These are phyloP conservation scores for Synanthedon vespiformis DNA, from an alignment of 2,888 invertebrate genomes.

Conservation along the genomic window DNA sequence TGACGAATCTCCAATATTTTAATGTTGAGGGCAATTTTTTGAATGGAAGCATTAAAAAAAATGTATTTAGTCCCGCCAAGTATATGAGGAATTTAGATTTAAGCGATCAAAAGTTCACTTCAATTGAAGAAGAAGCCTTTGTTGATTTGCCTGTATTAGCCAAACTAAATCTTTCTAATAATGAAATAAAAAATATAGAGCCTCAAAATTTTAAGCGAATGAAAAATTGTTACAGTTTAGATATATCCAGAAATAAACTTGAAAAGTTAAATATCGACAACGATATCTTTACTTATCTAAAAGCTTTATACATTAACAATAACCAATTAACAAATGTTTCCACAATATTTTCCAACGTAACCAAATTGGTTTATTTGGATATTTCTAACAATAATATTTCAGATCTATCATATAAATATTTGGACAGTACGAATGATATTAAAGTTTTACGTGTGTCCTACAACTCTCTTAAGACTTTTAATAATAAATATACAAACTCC, in stretches of 20 bases:
- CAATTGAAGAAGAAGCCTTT: slow-evolving; percentile 35
- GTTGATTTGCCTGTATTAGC: slow-evolving; percentile 36
- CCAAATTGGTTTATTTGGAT: slow-evolving; percentile 30
- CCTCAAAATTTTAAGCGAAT: slow-evolving; percentile 35
- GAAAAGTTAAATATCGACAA: slow-evolving; percentile 21
- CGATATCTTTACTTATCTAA: slow-evolving; percentile 25
- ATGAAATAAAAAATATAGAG: slow-evolving; percentile 30
- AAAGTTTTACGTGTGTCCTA: slow-evolving; percentile 30
- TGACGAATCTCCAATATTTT: slow-evolving; percentile 41
- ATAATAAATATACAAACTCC: slow-evolving; percentile 30
- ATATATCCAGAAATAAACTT: slow-evolving; percentile 41
- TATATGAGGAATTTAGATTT: slow-evolving; percentile 41
- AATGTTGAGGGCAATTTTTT: slow-evolving; percentile 32
- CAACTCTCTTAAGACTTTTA: slow-evolving; percentile 38
- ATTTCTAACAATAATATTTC: slow-evolving; percentile 33
- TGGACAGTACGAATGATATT: slow-evolving; percentile 24
- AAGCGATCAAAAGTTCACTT: slow-evolving; percentile 31
- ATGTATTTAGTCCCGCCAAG: slow-evolving; percentile 41
- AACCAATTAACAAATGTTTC: slow-evolving; percentile 28
- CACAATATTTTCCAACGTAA: slow-evolving; percentile 18
- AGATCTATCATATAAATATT: slow-evolving; percentile 16
- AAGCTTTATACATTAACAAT: slow-evolving; percentile 38
- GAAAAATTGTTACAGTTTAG: slow-evolving; percentile 42
- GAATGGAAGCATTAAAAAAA: slow-evolving; percentile 23
- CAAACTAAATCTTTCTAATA: slow-evolving; percentile 43